A percentile compares a stretch with the other conserved stretches of the same genome.
These are phyloP conservation scores for Orius laevigatus DNA, from an alignment of 1,140 invertebrate species.

Conservation along the genomic window DNA sequence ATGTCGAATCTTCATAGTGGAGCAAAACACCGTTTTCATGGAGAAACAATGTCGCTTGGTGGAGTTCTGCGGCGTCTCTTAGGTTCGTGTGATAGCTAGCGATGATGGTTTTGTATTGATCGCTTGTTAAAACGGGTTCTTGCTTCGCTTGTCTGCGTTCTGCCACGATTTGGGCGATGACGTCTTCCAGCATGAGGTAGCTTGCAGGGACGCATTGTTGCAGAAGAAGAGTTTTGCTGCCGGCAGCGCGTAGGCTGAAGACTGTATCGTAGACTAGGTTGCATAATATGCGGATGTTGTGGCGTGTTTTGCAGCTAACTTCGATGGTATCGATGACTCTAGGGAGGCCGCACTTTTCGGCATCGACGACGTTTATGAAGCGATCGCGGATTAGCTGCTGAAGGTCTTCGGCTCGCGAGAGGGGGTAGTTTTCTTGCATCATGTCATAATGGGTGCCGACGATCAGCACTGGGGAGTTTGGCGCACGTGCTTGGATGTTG, in stretches of 20 bases:
- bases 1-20: conserved; percentile 91
- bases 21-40: conserved; percentile 97
- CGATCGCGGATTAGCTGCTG: conserved; percentile 77
- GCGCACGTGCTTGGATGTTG: conserved; percentile 85
- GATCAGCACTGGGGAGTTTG: conserved; percentile 86
- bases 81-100: conserved; percentile 36
- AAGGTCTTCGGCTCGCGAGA: conserved; percentile 58
- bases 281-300: conserved; percentile 81
- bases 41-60: conserved; percentile 89
- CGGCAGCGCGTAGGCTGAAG: conserved; percentile 73
- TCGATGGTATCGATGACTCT: conserved; percentile 86
- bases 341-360: conserved; percentile 89
- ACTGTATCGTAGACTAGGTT: conserved; percentile 89
- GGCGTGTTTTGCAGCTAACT: conserved; percentile 72
- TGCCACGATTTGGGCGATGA: conserved; percentile 60
- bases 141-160: conserved; percentile 44
- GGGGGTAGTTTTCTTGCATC: conserved; percentile 52
- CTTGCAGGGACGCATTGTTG: conserved; percentile 92
- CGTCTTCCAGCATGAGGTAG: conserved; percentile 87
- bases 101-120: conserved; percentile 62
- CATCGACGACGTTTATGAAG: conserved; percentile 86
- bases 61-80: conserved; percentile 67
- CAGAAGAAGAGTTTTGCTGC: conserved; percentile 74
- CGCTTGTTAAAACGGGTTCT: conserved; percentile 79
- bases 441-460: conserved; percentile 90